These are phyloP conservation scores for Danio kyathit DNA, from an alignment of 2,797 vertebrate genomes.

Conservation along the genomic window DNA sequence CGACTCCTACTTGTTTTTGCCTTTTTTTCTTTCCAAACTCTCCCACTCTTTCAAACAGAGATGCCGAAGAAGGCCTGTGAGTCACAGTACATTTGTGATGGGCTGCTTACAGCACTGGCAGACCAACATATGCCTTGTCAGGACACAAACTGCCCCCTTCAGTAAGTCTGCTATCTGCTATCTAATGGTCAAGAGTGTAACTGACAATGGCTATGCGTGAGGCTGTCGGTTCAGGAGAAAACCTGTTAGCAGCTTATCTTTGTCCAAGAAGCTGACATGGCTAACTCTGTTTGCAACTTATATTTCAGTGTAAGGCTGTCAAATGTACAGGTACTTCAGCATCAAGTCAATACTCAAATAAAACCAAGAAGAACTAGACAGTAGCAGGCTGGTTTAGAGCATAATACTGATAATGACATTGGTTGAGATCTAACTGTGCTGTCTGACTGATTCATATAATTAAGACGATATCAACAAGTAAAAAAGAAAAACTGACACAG, in stretches of 20 bases:
- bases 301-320: not conserved
- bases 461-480: not conserved
- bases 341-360: not conserved
- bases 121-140: slow-evolving; percentile 57
- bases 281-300: not conserved
- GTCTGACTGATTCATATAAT: not conserved
- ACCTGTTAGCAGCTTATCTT: slow-evolving; percentile 31
- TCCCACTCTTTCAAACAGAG: slow-evolving; percentile 51
- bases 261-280: slow-evolving; percentile 21
- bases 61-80: slow-evolving; percentile 51
- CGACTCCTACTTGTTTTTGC: slow-evolving; percentile 46
- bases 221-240: slow-evolving; percentile 21
- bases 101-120: slow-evolving; percentile 56
- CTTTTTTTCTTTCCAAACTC: slow-evolving; percentile 54
- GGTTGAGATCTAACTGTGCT: not conserved
- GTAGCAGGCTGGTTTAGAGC: not conserved
- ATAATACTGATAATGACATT: no score
- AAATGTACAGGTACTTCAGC: not conserved
- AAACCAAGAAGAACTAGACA: not conserved
- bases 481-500: not conserved
- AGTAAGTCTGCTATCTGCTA: slow-evolving; percentile 47
- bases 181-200: slow-evolving; percentile 44
- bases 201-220: slow-evolving; percentile 33
- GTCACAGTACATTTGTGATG: slow-evolving; percentile 51
- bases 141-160: slow-evolving; percentile 46